A percentile compares a stretch with the other conserved stretches of the same genome.
These are phyloP conservation scores for Drosophila leontia DNA, from an alignment of 1,140 invertebrate genomes.

Conservation along the genomic window DNA sequence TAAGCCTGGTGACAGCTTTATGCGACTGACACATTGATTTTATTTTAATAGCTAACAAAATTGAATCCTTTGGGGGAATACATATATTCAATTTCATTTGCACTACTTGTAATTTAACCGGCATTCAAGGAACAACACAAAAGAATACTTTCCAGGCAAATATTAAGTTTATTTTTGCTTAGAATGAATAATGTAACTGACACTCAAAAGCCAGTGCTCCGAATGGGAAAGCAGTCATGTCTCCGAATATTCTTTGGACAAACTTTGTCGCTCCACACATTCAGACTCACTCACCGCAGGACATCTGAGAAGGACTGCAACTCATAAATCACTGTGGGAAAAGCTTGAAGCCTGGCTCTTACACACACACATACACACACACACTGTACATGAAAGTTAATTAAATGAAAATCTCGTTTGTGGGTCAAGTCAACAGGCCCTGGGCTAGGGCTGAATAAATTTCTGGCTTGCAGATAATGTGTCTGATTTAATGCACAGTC, in stretches of 20 bases:
- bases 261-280: conserved; percentile 32
- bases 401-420: conserved; percentile 60
- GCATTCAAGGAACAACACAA: neutral
- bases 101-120: conserved; percentile 14
- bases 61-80: neutral
- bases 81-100: conserved; percentile 12
- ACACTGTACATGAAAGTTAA: conserved; percentile 47
- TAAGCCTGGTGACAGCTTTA: conserved; percentile 6
- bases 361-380: conserved; percentile 3
- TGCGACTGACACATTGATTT: conserved; percentile 2
- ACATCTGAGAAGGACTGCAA: conserved; percentile 36
- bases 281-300: conserved; percentile 21
- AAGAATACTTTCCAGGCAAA: conserved; percentile 19
- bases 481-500: conserved; percentile 21
- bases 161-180: conserved; percentile 33
- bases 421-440: conserved; percentile 20
- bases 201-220: conserved; percentile 15
- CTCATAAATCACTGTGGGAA: conserved; percentile 42
- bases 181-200: conserved; percentile 44
- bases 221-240: conserved; percentile 13
- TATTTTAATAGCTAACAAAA: neutral
- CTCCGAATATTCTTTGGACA: conserved; percentile 35
- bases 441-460: conserved; percentile 31
- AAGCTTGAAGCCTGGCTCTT: conserved; percentile 28
- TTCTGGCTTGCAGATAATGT: conserved; percentile 23